Conservation (phyloP, 2,888 invertebrate genomes). For the Protonemura montana region DNA sequence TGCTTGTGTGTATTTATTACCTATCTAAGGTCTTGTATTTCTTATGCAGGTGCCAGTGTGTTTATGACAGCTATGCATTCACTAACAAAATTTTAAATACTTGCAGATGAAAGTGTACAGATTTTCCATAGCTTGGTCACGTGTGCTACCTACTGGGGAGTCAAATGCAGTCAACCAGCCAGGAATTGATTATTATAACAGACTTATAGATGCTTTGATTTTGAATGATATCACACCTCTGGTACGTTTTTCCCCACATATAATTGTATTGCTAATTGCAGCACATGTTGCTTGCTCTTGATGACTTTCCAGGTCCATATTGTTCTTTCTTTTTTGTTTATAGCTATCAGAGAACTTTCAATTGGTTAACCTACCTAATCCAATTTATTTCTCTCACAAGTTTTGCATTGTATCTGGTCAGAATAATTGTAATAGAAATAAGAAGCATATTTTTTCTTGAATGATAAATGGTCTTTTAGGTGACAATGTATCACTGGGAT, state of each 20-base stretch:
- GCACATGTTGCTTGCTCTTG: too few species aligned
- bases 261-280: too few species aligned
- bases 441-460: too few species aligned
- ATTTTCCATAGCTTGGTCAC: conserved; percentile 57
- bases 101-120: conserved; percentile 50
- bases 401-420: too few species aligned
- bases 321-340: too few species aligned
- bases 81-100: not conserved
- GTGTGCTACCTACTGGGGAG: conserved; percentile 58
- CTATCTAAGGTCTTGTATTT: too few species aligned
- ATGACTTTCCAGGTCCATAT: not conserved
- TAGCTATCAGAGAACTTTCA: too few species aligned
- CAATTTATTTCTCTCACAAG: not conserved
- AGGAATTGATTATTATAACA: conserved; percentile 58
- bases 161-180: conserved; percentile 48
- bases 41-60: not conserved
- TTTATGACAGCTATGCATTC: not conserved
- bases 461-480: conserved; percentile 47
- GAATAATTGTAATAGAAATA: too few species aligned
- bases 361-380: not conserved
- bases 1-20: too few species aligned
- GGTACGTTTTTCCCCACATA: conserved; percentile 47
- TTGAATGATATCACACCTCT: conserved; percentile 57
- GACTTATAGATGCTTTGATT: conserved; percentile 56
- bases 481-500: conserved; percentile 76